Base-by-base conservation (phyloP, 2,113 vertebrate genomes). In the Cairina moschata region DNA sequence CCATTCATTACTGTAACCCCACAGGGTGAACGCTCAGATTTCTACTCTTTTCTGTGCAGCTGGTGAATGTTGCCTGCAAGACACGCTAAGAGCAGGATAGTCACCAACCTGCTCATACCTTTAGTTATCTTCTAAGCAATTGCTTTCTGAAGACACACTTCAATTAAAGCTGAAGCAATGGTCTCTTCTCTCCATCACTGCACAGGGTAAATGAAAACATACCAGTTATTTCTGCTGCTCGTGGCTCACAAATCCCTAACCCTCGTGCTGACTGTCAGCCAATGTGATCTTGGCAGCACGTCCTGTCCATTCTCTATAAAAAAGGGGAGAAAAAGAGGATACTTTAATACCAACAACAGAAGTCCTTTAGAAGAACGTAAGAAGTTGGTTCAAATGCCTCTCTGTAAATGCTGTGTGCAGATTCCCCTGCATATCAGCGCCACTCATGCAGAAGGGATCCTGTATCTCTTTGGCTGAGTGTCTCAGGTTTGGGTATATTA, bases 221-320 rank as follows among this genome's bases (percentile, higher is more conserved):
- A 65, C 48, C 88, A 96, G 71, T 65, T 13, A 13, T 73, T 83
- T 88, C 80, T 96, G 74, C 74, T 82, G 44, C 77, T 83, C 23
- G 2, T 34, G 73, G 75, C 60, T 93, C 60, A 84, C 68, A 91
- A 83, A 81, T 79, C 48, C 81, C 89, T 91, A 92, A 91, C 80
- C 93, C 80, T 79, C 79, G 69, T 48, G 58, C 46, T 79, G 28
- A 68, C 73, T 83, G 38, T 54, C 69, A 69, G 80, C 48, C 73
- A 17, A 84, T 62, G 56, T 50, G 86, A 66, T 86, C 54, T 73
- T 86, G 63, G 74, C 77, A 92, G 58, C 44, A 76, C 50, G 46
- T 88, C 48, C 46, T 77, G 55, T 42, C 40, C 67, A 10, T 83
- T 87, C 50, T 60, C 46, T 7, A 36, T 10, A 63, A 28, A 90